These are phyloP conservation scores for Maconellicoccus hirsutus DNA, from an alignment of 1,140 invertebrate species.

Conservation along the genomic window DNA sequence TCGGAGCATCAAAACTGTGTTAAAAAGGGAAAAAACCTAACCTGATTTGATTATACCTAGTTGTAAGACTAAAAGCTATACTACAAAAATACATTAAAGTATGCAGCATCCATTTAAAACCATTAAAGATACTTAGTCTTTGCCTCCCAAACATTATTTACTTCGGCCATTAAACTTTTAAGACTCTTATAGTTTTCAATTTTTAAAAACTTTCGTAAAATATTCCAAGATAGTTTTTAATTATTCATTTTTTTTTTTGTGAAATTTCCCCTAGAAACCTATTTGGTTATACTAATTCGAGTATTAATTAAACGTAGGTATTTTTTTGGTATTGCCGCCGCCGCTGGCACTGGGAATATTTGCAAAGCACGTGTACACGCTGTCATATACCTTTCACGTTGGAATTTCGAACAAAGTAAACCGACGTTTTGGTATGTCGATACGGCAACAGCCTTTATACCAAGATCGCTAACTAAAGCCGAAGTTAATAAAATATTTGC, in stretches of 20 bases:
- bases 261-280: neutral
- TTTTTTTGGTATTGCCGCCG: no score
- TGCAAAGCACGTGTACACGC: neutral
- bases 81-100: slow-evolving; percentile 3
- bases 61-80: neutral
- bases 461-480: neutral
- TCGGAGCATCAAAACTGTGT: neutral
- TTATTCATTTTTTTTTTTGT: neutral
- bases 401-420: neutral
- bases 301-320: neutral
- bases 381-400: neutral
- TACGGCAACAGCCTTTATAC: neutral
- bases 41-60: slow-evolving; percentile 4
- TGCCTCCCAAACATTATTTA: slow-evolving; percentile 4
- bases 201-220: neutral
- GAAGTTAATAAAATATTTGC: slow-evolving; percentile 10
- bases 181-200: neutral
- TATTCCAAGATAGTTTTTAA: neutral
- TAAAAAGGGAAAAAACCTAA: neutral
- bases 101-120: neutral
- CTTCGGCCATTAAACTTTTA: neutral
- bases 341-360: no score
- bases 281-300: neutral
- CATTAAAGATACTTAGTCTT: slow-evolving; percentile 7
- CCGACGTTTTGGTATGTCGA: neutral